phyloP scores from a whole-genome alignment of 2,888 invertebrate species.

The Hermodice carunculata region DNA sequence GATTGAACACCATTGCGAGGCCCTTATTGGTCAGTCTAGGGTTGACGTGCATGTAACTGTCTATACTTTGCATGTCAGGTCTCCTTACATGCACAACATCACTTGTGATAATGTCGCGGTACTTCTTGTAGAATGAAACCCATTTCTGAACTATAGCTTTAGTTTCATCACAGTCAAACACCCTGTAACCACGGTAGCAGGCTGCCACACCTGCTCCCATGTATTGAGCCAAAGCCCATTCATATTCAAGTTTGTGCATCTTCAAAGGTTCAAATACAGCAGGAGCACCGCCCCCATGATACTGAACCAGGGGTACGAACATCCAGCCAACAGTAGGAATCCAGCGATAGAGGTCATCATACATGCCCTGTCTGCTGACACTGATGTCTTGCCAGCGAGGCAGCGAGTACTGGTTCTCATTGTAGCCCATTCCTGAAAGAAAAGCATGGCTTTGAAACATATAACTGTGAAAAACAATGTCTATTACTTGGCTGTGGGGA shows the following conservation, averaged over 20 bases:
- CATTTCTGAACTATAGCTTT: constrained; percentile 35
- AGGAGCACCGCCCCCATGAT: constrained; percentile 38
- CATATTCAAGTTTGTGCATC: constrained; percentile 35
- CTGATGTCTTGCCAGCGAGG: constrained; percentile 44
- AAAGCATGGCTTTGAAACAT: too few species aligned
- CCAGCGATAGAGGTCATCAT: constrained; percentile 33
- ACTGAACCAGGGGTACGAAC: constrained; percentile 38
- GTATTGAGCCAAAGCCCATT: constrained; percentile 44
- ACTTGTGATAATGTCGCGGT: constrained; percentile 39
- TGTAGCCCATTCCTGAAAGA: constrained; percentile 39
- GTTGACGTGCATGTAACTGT: constrained; percentile 42
- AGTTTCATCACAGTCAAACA: constrained; percentile 36
- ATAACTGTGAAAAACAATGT: too few species aligned
- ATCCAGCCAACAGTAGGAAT: constrained; percentile 43
- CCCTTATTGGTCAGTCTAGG: constrained; percentile 35
- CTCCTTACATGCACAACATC: constrained; percentile 42
- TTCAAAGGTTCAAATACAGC: constrained; percentile 41
- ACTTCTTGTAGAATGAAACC: constrained; percentile 42
- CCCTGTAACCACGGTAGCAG: constrained; percentile 39
- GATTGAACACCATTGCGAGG: constrained; percentile 44
- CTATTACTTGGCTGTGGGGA: too few species aligned
- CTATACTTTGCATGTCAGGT: constrained; percentile 41
- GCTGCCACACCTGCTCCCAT: constrained; percentile 43
- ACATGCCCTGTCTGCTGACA: constrained; percentile 41
- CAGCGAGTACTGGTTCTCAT: constrained; percentile 42